phyloP scores from a whole-genome alignment of 2,888 invertebrate genomes.

The Apamea sordens region DNA sequence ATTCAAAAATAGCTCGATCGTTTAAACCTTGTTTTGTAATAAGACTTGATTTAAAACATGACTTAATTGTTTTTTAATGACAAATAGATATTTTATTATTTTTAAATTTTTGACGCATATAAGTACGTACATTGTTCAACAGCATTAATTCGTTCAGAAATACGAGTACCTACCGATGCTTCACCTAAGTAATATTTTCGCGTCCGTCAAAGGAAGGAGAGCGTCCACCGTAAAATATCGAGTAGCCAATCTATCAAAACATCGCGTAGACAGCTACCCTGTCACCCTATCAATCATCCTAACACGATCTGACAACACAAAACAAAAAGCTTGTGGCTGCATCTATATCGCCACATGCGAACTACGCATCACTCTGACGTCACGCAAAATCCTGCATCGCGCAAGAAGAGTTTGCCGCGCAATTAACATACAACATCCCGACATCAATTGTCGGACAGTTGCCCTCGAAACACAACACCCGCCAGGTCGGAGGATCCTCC shows the following conservation, averaged over 20 bases:
- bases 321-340: not conserved
- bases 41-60: not conserved
- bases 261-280: not conserved
- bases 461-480: not conserved
- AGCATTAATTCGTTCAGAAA: not conserved
- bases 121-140: not conserved
- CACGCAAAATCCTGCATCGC: not conserved
- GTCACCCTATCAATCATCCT: constrained; percentile 31
- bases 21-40: no score
- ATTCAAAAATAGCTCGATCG: not conserved
- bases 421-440: not conserved
- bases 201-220: not conserved
- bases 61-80: not conserved
- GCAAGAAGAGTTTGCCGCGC: not conserved
- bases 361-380: not conserved
- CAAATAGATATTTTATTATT: not conserved
- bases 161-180: not conserved
- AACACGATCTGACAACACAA: not conserved
- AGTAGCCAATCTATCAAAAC: constrained; percentile 22
- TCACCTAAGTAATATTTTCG: not conserved
- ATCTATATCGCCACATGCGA: not conserved
- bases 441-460: not conserved
- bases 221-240: not conserved
- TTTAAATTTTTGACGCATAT: not conserved
- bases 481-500: not conserved